phyloP scores from a whole-genome alignment of 2,888 invertebrate genomes.

The Ferrisia virgata region DNA sequence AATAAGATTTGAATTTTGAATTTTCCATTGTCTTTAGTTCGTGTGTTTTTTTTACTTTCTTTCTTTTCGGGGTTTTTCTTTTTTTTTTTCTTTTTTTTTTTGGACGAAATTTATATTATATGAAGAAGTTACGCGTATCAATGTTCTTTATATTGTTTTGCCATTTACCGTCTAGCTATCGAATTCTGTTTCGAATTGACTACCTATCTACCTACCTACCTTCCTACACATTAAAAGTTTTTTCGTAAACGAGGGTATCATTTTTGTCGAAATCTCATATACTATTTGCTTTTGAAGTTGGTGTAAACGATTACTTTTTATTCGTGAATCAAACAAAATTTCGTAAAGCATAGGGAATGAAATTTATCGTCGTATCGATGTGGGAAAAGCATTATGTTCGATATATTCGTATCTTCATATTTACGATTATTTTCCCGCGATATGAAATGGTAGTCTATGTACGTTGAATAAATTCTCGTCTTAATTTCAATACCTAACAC shows the following conservation, averaged over 20 bases:
- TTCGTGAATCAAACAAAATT: neutral
- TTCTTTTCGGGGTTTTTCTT: neutral
- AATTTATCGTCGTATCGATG: neutral
- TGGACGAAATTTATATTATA: neutral
- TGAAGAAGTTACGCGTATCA: neutral
- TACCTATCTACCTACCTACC: no score
- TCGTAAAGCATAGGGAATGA: neutral
- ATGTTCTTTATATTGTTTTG: neutral
- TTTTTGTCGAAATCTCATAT: neutral
- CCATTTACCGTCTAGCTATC: neutral
- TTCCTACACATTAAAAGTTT: neutral
- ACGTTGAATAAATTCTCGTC: no score
- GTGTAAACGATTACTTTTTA: neutral
- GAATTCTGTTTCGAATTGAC: neutral
- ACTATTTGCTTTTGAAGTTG: neutral
- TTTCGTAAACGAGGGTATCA: neutral
- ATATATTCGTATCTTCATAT: no score
- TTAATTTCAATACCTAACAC: no score
- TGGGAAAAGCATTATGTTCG: no score
- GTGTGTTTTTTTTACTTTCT: neutral
- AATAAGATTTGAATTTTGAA: slow-evolving; percentile 21
- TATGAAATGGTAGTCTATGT: no score
- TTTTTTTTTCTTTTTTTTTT: neutral
- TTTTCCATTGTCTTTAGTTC: neutral
- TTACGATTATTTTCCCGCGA: no score